phyloP scores from a whole-genome alignment of 2,113 vertebrate genomes.

The Elephantulus edwardii region DNA sequence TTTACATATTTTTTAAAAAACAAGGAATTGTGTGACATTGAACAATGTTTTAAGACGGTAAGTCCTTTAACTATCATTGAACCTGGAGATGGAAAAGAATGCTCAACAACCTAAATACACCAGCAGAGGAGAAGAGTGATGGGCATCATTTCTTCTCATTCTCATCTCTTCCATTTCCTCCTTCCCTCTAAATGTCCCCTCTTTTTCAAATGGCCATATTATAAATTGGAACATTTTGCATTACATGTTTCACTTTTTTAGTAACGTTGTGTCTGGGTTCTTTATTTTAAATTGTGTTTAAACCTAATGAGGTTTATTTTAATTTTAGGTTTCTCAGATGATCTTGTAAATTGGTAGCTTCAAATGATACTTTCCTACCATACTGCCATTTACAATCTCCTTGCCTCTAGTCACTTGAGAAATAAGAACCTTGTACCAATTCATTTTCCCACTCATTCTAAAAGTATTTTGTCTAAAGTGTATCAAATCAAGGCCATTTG shows the following conservation, averaged over 20 bases:
- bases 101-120: background rate
- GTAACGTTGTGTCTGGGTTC: background rate
- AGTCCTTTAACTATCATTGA: background rate
- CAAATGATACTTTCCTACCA: background rate
- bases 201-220: background rate
- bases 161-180: background rate
- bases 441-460: background rate
- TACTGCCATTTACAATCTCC: background rate
- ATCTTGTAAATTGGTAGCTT: background rate
- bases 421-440: background rate
- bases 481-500: background rate
- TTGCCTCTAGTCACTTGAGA: background rate
- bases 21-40: background rate
- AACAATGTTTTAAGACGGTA: background rate
- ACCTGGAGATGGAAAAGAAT: background rate
- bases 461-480: constrained; percentile 2
- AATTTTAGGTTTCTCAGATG: background rate
- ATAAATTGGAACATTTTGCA: background rate
- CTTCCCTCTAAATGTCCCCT: background rate
- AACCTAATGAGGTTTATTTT: background rate
- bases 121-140: background rate
- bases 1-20: background rate
- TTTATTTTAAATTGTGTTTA: background rate
- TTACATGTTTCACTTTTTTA: background rate
- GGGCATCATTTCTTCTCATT: background rate